Base-by-base conservation (phyloP, 1,140 invertebrate genomes). In the Drosophila tsacasi region DNA sequence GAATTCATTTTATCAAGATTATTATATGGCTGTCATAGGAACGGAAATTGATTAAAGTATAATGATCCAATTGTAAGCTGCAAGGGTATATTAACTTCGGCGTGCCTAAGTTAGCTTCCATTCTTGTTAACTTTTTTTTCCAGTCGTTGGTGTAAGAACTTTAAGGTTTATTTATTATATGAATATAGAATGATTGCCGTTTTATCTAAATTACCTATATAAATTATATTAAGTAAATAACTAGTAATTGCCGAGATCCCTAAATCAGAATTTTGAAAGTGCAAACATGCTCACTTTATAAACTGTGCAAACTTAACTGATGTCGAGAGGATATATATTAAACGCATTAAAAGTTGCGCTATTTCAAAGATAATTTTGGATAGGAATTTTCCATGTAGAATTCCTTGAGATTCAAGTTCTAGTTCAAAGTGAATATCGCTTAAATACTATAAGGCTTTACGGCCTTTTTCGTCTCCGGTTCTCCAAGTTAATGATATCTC, bases 401-500 rank as follows among this genome's bases (percentile, higher is more conserved):
- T 55, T 25, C 32, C 15, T 39, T 39, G 54, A 58, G 27, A 27
- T 27, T 58, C 3, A 6, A 46, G 19, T 46, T 27, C 21, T 55
- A 23, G 30, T n/a, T 21, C 1, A 13, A 52, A 35, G 17, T n/a
- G 5, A 61, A 25, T 23, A 62, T 52, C 59, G 7, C 46, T 32
- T 27, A 25, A 58, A 23, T 39, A 58, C 35, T 37, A n/a, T 15
- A 17, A n/a, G 19, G 19, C 27, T 50, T 50, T 13, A 21, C 2
- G 17, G 55, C 57, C 37, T 30, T 60, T 40, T 32, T 23, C 25
- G 15, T 39, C 27, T 55, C 23, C 10, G 39, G 40, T 27, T 13
- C 21, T 35, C 30, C 37, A 12, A 35, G 23, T 39, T 30, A 30
- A 30, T 44, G 3, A 35, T 39, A 69, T 72, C 40, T 47, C 32